Percentiles rank a stretch among this genome's conserved stretches.
These are phyloP conservation scores for Regulus satrapa DNA, from an alignment of 2,113 vertebrate genomes.

Conservation along the genomic window DNA sequence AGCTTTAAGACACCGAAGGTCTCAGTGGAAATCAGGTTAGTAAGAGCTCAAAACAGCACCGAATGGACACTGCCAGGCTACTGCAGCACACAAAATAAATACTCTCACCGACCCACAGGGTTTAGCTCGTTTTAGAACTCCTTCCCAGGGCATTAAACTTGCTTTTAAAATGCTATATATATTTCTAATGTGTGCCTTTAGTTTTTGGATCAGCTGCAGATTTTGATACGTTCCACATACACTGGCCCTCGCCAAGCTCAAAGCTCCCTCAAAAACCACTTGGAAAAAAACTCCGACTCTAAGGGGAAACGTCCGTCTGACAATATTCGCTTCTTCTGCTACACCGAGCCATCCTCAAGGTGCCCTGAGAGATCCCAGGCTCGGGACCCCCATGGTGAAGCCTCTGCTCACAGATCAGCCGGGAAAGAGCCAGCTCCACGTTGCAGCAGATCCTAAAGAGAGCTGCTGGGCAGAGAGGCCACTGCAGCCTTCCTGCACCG, in stretches of 20 bases:
- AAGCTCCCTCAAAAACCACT: slow-evolving; percentile 36
- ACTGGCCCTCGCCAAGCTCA: not conserved
- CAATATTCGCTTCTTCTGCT: not conserved
- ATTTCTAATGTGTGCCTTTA: not conserved
- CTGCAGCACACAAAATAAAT: slow-evolving; percentile 5
- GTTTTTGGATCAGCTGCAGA: slow-evolving; percentile 7
- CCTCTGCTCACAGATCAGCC: not conserved
- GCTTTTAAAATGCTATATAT: slow-evolving; percentile 36
- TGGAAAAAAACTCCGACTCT: not conserved
- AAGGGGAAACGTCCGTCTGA: slow-evolving; percentile 1
- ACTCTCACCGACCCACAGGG: not conserved
- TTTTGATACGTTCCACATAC: slow-evolving; percentile 31
- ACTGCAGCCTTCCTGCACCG: not conserved
- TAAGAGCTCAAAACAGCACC: not conserved
- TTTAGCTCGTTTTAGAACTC: not conserved
- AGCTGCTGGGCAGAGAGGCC: accelerated
- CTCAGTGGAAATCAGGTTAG: not conserved
- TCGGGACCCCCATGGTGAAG: not conserved
- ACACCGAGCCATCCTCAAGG: not conserved
- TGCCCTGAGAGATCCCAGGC: not conserved
- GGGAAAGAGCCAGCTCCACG: not conserved
- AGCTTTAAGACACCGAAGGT: not conserved
- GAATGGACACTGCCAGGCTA: not conserved
- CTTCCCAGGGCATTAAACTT: not conserved
- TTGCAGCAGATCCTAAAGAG: not conserved